A percentile compares a stretch with the other conserved stretches of the same genome.
These are phyloP conservation scores for Lordiphosa clarofinis DNA, from an alignment of 1,140 invertebrate genomes.

Conservation along the genomic window DNA sequence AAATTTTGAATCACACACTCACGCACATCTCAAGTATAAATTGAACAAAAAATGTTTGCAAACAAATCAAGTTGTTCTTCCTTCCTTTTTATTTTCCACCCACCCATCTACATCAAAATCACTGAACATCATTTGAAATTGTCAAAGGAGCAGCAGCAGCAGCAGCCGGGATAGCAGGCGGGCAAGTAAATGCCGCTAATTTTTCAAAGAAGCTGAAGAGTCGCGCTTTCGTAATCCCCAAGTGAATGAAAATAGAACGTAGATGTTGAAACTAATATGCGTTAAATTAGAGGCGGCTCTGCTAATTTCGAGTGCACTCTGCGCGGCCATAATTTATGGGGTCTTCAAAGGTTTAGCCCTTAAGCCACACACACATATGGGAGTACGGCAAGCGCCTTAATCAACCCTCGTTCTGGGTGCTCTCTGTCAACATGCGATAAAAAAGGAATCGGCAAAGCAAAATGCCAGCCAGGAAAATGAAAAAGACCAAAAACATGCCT, in stretches of 20 bases:
- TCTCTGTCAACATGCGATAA: constrained; percentile 31
- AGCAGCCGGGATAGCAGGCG: too few species aligned
- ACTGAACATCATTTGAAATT: constrained; percentile 29
- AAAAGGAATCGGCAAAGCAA: constrained; percentile 18
- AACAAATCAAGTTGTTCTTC: constrained; percentile 33
- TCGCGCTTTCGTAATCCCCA: constrained; percentile 34
- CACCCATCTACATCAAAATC: constrained; percentile 26
- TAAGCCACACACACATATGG: constrained; percentile 21
- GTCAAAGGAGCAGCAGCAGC: constrained; percentile 6
- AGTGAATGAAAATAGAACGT: constrained; percentile 18
- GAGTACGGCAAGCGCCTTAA: constrained; percentile 34
- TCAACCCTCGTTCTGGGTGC: constrained; percentile 50
- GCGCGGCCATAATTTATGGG: constrained; percentile 37
- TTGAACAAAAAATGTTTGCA: constrained; percentile 11
- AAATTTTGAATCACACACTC: constrained; percentile 40
- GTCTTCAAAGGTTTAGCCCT: constrained; percentile 40
- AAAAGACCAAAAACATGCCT: constrained; percentile 62
- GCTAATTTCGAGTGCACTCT: constrained; percentile 47
- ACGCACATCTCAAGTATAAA: background rate
- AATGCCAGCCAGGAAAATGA: constrained; percentile 46
- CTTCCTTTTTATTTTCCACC: too few species aligned
- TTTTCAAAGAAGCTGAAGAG: constrained; percentile 41
- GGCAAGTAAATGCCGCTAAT: constrained; percentile 56
- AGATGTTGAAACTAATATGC: constrained; percentile 47
- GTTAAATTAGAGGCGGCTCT: constrained; percentile 43